Conservation (phyloP, 2,797 vertebrate species). For the Pangasius djambal region DNA sequence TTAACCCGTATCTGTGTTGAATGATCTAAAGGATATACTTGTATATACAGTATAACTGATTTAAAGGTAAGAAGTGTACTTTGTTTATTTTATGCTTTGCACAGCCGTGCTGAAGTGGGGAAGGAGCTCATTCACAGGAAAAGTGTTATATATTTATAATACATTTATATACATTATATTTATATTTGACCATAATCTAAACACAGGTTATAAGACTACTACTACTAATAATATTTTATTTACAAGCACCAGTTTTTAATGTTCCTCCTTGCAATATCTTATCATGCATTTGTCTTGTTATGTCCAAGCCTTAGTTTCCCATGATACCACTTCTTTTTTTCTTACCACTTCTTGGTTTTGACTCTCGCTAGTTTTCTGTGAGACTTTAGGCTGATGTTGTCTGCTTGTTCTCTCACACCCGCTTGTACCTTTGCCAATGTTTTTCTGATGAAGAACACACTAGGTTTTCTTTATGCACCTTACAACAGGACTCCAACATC, state of each 20-base stretch:
- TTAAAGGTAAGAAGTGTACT: no score
- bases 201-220: no score
- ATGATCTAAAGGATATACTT: no score
- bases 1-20: no score
- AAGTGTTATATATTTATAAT: no score
- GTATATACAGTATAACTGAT: no score
- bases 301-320: not conserved
- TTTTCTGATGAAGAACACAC: not conserved
- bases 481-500: not conserved
- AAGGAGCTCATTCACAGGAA: no score
- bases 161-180: no score
- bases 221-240: no score
- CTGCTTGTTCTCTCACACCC: not conserved
- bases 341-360: not conserved
- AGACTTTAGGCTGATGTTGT: not conserved
- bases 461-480: not conserved
- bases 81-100: no score
- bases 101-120: no score
- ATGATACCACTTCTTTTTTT: not conserved
- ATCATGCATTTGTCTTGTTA: not conserved
- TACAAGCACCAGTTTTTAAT: not conserved
- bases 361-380: not conserved
- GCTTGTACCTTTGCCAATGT: not conserved
- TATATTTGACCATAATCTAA: no score
- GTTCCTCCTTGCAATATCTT: not conserved